Percentiles rank a stretch among this genome's conserved stretches.
phyloP scores from a whole-genome alignment of 2,113 vertebrate species.

The Sphyrna mokarran region DNA sequence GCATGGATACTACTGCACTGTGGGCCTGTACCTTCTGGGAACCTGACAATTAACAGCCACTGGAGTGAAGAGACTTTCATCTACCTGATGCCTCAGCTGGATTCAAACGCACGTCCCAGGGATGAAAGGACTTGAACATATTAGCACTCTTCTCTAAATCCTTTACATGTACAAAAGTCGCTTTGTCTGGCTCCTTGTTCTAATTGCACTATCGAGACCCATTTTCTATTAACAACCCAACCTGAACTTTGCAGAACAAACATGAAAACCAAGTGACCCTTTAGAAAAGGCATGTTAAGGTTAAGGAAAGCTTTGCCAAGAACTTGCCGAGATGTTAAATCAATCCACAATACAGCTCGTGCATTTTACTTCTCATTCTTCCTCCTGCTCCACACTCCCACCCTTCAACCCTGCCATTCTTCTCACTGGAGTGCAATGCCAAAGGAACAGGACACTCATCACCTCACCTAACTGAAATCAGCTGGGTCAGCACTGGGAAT shows the following conservation, averaged over 20 bases:
- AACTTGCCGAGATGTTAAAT: neutral
- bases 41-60: neutral
- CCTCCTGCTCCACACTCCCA: neutral
- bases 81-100: neutral
- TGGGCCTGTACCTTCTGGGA: neutral
- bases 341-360: neutral
- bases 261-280: neutral
- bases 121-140: neutral
- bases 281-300: neutral
- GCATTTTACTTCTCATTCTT: neutral
- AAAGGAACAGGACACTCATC: neutral
- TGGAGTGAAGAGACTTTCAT: neutral
- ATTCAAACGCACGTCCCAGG: neutral
- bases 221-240: neutral
- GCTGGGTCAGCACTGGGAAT: neutral
- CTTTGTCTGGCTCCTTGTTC: constrained; percentile 1
- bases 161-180: neutral
- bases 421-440: neutral
- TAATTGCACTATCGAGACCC: neutral
- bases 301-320: constrained; percentile 4
- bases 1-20: neutral
- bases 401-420: too few relatives aligned
- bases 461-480: neutral
- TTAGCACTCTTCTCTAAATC: neutral
- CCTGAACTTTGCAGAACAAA: neutral